Evolutionary conservation across 2,888 invertebrate species (phyloP).

Genomic region (Resseliella maxima): DNA sequence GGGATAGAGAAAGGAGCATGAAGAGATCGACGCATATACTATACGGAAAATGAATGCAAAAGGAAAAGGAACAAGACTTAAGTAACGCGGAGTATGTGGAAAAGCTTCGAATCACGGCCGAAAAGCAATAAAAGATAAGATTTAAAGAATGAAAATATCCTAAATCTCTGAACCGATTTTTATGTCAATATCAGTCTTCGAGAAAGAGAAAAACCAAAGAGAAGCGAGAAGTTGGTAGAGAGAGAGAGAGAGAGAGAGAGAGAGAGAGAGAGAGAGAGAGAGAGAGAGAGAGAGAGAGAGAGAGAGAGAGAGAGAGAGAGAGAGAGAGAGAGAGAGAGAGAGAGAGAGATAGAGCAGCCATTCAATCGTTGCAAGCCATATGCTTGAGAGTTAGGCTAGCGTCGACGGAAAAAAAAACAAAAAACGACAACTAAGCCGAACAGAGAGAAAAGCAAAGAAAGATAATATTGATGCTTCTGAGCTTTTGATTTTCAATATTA

Average conservation of each 20-base stretch:
- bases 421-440: conserved; percentile 16
- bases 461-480: conserved; percentile 34
- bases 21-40: too few relatives aligned
- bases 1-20: too few relatives aligned
- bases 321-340: too few relatives aligned
- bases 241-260: not conserved
- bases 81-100: not conserved
- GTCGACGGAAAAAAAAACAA: not conserved
- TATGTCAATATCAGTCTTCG: conserved; percentile 14
- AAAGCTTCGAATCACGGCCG: conserved; percentile 18
- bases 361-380: not conserved
- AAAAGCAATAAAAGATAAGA: conserved; percentile 53
- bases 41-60: too few relatives aligned
- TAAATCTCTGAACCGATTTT: conserved; percentile 48
- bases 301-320: not conserved
- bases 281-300: not conserved
- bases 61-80: not conserved
- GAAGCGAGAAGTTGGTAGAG: too few relatives aligned
- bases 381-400: not conserved
- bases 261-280: not conserved
- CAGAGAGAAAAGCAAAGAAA: not conserved
- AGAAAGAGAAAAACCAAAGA: not conserved
- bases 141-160: conserved; percentile 53
- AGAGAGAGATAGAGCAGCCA: not conserved
- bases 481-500: conserved; percentile 51